These are phyloP conservation scores for Ochropleura leucogaster DNA, from an alignment of 2,888 invertebrate species.

Conservation along the genomic window DNA sequence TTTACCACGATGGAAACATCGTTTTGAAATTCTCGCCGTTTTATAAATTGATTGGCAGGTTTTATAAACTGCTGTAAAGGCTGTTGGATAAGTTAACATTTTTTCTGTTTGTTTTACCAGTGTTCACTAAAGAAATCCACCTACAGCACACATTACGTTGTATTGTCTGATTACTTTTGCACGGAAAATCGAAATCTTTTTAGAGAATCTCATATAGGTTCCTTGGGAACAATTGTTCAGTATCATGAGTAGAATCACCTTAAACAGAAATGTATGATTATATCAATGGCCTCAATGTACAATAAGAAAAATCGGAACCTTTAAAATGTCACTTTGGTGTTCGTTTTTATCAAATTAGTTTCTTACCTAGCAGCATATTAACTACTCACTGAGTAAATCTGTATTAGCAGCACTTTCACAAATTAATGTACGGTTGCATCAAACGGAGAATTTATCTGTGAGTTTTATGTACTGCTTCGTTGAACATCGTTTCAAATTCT, in stretches of 20 bases:
- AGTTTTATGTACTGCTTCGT: slow-evolving; percentile 18
- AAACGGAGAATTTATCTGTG: slow-evolving; percentile 9
- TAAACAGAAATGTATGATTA: background rate
- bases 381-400: background rate
- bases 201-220: background rate
- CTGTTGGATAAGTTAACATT: background rate
- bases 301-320: background rate
- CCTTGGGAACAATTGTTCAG: slow-evolving; percentile 8
- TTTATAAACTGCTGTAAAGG: slow-evolving; percentile 11
- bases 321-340: background rate
- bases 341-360: background rate
- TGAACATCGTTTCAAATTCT: slow-evolving; percentile 28
- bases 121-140: background rate
- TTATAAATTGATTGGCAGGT: slow-evolving; percentile 21
- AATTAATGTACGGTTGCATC: background rate
- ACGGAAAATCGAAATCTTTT: slow-evolving; percentile 9
- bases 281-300: background rate
- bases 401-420: slow-evolving; percentile 5
- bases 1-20: slow-evolving; percentile 22
- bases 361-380: background rate
- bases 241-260: slow-evolving; percentile 10
- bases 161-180: slow-evolving; percentile 12
- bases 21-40: slow-evolving; percentile 30
- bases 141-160: background rate
- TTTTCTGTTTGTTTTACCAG: background rate